Conservation (phyloP, 2,797 vertebrate genomes). For the Eremophila alpestris region DNA sequence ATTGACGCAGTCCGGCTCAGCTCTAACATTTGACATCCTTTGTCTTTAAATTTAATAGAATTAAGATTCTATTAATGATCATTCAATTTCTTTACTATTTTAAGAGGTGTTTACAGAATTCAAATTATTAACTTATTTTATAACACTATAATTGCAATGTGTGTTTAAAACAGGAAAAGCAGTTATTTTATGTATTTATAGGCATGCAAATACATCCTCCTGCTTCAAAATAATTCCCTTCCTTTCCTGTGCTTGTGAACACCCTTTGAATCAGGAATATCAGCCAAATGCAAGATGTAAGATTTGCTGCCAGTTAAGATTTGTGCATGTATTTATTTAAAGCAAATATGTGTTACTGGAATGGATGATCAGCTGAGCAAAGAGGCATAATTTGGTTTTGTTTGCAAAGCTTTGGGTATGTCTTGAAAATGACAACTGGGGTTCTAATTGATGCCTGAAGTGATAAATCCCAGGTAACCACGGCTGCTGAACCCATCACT, state of each 20-base stretch:
- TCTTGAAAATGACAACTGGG: background rate
- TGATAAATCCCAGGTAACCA: background rate
- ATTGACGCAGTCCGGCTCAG: background rate
- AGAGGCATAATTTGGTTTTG: background rate
- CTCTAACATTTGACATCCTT: background rate
- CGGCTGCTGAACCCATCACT: background rate
- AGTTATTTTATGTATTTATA: background rate
- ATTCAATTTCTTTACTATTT: background rate
- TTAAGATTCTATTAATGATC: background rate
- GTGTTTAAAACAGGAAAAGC: background rate
- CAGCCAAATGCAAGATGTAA: background rate
- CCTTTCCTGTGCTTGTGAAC: background rate
- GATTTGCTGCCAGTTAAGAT: background rate
- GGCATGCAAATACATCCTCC: background rate
- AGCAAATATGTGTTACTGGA: background rate
- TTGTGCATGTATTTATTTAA: background rate
- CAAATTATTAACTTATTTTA: background rate
- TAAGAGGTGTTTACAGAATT: background rate
- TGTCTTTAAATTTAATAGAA: background rate
- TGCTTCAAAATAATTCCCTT: background rate
- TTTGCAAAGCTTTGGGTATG: background rate
- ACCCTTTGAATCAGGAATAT: conserved; percentile 3
- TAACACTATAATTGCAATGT: background rate
- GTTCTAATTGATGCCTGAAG: background rate
- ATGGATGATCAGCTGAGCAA: background rate